Percentiles rank a stretch among this genome's conserved stretches.
phyloP scores from a whole-genome alignment of 92 coral and sea anemone genomes.

The Parazoanthus atlanticus region DNA sequence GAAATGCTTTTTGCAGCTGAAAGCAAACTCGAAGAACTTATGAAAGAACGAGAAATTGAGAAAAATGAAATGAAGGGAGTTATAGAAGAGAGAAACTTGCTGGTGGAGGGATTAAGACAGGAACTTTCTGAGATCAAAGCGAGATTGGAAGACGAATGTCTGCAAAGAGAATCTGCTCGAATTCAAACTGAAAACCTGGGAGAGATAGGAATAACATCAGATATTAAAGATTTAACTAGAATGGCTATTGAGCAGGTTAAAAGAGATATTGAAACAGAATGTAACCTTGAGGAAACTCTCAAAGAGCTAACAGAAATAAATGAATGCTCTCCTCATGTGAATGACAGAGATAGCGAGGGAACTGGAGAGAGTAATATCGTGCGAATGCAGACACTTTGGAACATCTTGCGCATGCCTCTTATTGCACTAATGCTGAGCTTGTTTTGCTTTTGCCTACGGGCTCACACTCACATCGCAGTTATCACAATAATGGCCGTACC shows the following conservation, averaged over 20 bases:
- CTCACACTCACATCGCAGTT: not conserved
- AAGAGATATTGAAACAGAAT: slow-evolving; percentile 51
- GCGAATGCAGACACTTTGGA: not conserved
- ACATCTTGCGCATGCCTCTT: not conserved
- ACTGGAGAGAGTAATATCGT: not conserved
- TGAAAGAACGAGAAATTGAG: slow-evolving; percentile 45
- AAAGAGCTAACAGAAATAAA: slow-evolving; percentile 37
- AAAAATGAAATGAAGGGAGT: slow-evolving; percentile 40
- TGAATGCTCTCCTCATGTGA: slow-evolving; percentile 1
- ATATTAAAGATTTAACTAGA: slow-evolving; percentile 19
- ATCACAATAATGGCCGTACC: not conserved
- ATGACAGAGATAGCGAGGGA: slow-evolving; percentile 2
- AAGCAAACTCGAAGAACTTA: slow-evolving; percentile 40
- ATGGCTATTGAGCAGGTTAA: slow-evolving; percentile 55
- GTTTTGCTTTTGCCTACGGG: slow-evolving; percentile 1
- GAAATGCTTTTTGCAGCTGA: slow-evolving; percentile 45
- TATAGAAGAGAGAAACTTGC: slow-evolving; percentile 49
- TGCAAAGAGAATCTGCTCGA: slow-evolving; percentile 37
- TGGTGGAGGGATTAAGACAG: slow-evolving; percentile 46
- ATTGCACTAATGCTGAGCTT: slow-evolving; percentile 1
- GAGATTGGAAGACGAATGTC: slow-evolving; percentile 53
- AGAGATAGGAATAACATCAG: slow-evolving; percentile 13
- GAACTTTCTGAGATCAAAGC: slow-evolving; percentile 54
- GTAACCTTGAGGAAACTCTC: slow-evolving; percentile 38
- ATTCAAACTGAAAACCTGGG: slow-evolving; percentile 16